A percentile compares a stretch with the other conserved stretches of the same genome.
phyloP scores from a whole-genome alignment of 2,888 invertebrate genomes.

The Masnerella sp. region DNA sequence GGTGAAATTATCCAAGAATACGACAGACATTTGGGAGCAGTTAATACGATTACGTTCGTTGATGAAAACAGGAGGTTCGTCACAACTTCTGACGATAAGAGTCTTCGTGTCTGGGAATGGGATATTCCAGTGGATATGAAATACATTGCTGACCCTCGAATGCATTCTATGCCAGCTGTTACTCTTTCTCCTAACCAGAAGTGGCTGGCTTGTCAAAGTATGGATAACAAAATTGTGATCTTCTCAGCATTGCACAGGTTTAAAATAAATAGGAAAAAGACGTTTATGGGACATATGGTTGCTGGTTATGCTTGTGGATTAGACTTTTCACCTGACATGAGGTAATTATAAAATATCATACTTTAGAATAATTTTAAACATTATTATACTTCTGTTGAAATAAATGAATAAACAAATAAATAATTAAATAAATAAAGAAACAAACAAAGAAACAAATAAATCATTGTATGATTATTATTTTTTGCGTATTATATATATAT shows the following conservation, averaged over 20 bases:
- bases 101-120: constrained; percentile 98
- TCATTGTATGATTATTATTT: no score
- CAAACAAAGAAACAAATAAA: constrained; percentile 11
- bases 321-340: constrained; percentile 99
- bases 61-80: constrained; percentile 99
- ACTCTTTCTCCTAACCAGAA: constrained; percentile 97
- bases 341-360: no score
- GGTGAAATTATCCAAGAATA: constrained; percentile 99
- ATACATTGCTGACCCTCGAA: constrained; percentile 98
- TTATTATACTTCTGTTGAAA: no score
- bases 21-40: constrained; percentile 98
- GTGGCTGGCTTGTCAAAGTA: constrained; percentile 99
- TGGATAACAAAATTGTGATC: constrained; percentile 99
- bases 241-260: constrained; percentile 98
- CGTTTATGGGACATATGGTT: constrained; percentile 99
- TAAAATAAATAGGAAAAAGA: constrained; percentile 98
- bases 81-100: constrained; percentile 99
- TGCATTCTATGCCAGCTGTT: constrained; percentile 99
- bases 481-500: no score
- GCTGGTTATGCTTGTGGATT: constrained; percentile 98
- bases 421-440: no score
- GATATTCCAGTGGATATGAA: constrained; percentile 99
- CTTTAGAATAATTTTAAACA: no score
- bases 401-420: no score
- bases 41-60: constrained; percentile 99